A percentile compares a stretch with the other conserved stretches of the same genome.
These are phyloP conservation scores for Marcusenius ussheri DNA, from an alignment of 2,113 vertebrate species.

Conservation along the genomic window DNA sequence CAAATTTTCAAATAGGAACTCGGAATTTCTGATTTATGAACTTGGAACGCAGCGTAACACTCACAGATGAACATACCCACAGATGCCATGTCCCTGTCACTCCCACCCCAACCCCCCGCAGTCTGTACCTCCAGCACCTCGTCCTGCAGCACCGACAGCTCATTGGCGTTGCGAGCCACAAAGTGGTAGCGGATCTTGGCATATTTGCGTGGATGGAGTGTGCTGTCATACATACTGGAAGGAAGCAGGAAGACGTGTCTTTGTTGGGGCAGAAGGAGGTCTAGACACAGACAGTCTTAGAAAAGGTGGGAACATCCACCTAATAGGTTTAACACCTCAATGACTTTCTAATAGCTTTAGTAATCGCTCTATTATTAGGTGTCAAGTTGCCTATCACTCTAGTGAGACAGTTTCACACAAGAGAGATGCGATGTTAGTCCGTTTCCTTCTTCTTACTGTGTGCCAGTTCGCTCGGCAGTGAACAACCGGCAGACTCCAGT, in stretches of 20 bases:
- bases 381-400: not conserved
- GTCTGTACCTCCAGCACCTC: conserved; percentile 80
- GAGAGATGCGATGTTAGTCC: not conserved
- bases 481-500: not conserved
- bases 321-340: not conserved
- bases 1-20: too few relatives aligned
- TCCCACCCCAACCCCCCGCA: not conserved
- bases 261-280: not conserved
- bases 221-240: conserved; percentile 64
- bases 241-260: not conserved
- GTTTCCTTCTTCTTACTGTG: not conserved
- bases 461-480: not conserved
- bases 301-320: not conserved
- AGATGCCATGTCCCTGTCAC: not conserved
- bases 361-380: not conserved
- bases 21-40: too few relatives aligned
- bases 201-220: conserved; percentile 57
- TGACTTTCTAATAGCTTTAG: not conserved
- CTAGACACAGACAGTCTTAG: not conserved
- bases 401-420: not conserved
- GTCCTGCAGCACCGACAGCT: conserved; percentile 86
- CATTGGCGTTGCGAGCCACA: conserved; percentile 81
- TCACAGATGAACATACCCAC: not conserved
- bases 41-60: too few relatives aligned
- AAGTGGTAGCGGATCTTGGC: conserved; percentile 87